Percentiles rank a stretch among this genome's conserved stretches.
phyloP scores from a whole-genome alignment of 1,140 invertebrate species.

The Drosophila erecta region DNA sequence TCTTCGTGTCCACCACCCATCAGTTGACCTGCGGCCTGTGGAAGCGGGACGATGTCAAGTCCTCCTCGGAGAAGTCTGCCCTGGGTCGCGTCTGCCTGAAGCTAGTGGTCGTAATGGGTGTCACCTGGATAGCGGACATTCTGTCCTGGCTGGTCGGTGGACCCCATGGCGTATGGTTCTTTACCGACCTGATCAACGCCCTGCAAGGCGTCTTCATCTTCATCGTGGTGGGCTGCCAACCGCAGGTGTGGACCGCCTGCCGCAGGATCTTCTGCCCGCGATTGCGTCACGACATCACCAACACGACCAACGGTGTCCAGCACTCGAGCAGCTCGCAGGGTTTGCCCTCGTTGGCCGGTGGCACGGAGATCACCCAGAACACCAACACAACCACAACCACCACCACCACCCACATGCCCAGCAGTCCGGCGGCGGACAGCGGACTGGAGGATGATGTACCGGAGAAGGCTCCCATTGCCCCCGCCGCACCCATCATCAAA shows the following conservation, averaged over 20 bases:
- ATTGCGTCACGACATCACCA: conserved; percentile 86
- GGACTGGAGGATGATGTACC: conserved; percentile 16
- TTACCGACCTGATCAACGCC: conserved; percentile 92
- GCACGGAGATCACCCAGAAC: conserved; percentile 87
- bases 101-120: conserved; percentile 93
- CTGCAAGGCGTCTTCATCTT: conserved; percentile 96
- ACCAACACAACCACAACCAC: conserved; percentile 86
- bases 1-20: conserved; percentile 92
- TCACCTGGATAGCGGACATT: conserved; percentile 93
- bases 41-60: conserved; percentile 94
- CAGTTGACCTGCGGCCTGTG: conserved; percentile 94
- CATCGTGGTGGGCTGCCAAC: conserved; percentile 94
- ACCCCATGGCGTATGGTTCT: conserved; percentile 91
- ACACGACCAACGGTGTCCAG: conserved; percentile 86
- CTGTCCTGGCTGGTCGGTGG: conserved; percentile 90
- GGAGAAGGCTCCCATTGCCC: neutral
- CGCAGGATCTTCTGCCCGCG: conserved; percentile 88
- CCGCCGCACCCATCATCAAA: neutral
- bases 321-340: conserved; percentile 90
- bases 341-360: conserved; percentile 90
- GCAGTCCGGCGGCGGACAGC: conserved; percentile 27
- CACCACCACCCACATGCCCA: conserved; percentile 87
- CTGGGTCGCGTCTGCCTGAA: conserved; percentile 92
- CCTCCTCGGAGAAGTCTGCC: conserved; percentile 92
- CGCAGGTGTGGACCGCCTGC: conserved; percentile 90